Percentiles rank a stretch among this genome's conserved stretches.
These are phyloP conservation scores for Dicaeum eximium DNA, from an alignment of 2,113 vertebrate species.

Conservation along the genomic window DNA sequence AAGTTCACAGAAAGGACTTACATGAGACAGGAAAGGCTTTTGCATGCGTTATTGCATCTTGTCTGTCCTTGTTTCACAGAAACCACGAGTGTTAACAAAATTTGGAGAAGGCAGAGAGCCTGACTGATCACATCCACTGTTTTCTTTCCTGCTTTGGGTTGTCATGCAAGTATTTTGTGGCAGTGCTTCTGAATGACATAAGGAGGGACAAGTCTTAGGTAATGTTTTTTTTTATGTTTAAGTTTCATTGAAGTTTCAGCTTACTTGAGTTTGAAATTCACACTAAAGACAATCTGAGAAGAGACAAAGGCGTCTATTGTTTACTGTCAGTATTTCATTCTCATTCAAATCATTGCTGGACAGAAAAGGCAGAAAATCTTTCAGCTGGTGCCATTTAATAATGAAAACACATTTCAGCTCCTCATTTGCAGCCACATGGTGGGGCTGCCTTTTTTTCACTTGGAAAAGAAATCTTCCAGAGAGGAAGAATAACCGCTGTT, in stretches of 20 bases:
- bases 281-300: background rate
- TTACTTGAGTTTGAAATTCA: background rate
- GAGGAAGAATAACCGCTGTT: background rate
- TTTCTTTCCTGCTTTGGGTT: background rate
- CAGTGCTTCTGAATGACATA: background rate
- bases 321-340: background rate
- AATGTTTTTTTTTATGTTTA: background rate
- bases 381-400: background rate
- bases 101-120: background rate
- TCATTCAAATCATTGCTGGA: background rate
- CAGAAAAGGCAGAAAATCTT: background rate
- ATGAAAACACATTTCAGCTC: background rate
- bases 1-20: background rate
- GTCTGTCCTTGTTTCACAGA: background rate
- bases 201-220: background rate
- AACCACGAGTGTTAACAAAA: background rate
- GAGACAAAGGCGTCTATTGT: background rate
- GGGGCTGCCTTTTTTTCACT: background rate
- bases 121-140: background rate
- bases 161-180: background rate
- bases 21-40: background rate
- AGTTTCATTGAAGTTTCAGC: background rate
- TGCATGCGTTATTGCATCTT: background rate
- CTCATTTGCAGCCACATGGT: background rate
- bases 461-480: background rate